Percentiles rank a stretch among this genome's conserved stretches.
Conservation (phyloP, 2,888 invertebrate genomes). For the Myathropa florea region DNA sequence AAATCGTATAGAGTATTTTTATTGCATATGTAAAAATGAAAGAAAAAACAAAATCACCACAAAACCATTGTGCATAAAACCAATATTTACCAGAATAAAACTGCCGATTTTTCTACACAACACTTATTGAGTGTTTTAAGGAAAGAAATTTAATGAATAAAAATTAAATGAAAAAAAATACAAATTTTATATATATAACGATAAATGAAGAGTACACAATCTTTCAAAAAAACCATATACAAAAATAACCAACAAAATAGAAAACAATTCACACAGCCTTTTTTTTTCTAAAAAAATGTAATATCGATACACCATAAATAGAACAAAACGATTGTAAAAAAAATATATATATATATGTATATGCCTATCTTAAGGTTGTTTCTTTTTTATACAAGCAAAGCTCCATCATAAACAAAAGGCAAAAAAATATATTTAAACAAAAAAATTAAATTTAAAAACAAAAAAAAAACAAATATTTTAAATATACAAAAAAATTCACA, state of each 20-base stretch:
- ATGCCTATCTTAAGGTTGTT: slow-evolving; percentile 58
- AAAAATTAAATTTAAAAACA: neutral
- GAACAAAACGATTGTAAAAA: neutral
- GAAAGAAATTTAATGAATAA: slow-evolving; percentile 26
- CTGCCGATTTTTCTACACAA: slow-evolving; percentile 65
- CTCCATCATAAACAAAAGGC: slow-evolving; percentile 9
- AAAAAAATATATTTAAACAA: slow-evolving; percentile 25
- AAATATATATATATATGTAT: slow-evolving; percentile 6
- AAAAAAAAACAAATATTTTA: neutral
- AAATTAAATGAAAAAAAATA: slow-evolving; percentile 26
- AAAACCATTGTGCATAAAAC: slow-evolving; percentile 51
- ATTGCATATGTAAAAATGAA: slow-evolving; percentile 45
- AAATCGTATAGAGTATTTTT: slow-evolving; percentile 44
- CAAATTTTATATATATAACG: slow-evolving; percentile 62
- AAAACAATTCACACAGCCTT: slow-evolving; percentile 59
- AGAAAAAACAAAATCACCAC: slow-evolving; percentile 45
- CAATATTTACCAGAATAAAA: slow-evolving; percentile 70
- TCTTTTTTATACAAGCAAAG: slow-evolving; percentile 56
- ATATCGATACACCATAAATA: slow-evolving; percentile 14
- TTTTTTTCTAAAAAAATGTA: slow-evolving; percentile 22
- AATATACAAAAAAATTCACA: slow-evolving; percentile 25
- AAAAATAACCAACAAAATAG: slow-evolving; percentile 37
- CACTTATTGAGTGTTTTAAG: slow-evolving; percentile 49
- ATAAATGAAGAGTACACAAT: slow-evolving; percentile 58
- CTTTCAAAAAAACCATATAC: slow-evolving; percentile 26